Base-by-base conservation (phyloP, 1,140 invertebrate genomes). In the Capitella teleta region DNA sequence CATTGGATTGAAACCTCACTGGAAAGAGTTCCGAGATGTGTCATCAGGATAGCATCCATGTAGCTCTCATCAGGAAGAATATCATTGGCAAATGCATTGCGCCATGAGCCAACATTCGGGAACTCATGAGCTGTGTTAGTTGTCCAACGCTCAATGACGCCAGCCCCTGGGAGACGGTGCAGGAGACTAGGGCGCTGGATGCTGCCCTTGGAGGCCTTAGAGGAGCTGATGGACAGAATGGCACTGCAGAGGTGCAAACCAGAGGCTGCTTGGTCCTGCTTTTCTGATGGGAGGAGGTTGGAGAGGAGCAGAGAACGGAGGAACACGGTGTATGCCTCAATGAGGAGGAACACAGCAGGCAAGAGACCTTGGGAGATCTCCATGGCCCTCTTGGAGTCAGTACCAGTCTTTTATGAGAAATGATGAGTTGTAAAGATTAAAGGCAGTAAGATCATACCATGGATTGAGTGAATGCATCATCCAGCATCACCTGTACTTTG, bases 1-100 rank as follows among this genome's bases (percentile, higher is more conserved):
- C n/a, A n/a, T n/a, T n/a, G n/a, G n/a, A 40, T 18, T 12, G 2
- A 42, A 12, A 6, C 43, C 46, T 48, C 58, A 64, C 62, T 56
- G 41, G 64, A 68, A 12, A 70, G 50, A 21, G 65, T 65, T 77
- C 77, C 54, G 56, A 66, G 51, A 59, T 71, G 63, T 38, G 69
- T 57, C 56, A 59, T 63, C 54, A 64, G 58, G 32, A 69, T 56
- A 30, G 69, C 57, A 55, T 72, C 51, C 82, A 87, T 78, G 53
- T 85, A 86, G 59, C 81, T 86, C 63, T 90, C 86, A 0, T 82
- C 81, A 21, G 86, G 86, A 55, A 89, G 82, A 5, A 86, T 81
- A 62, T 90, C 85, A 56, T 80, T 82, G 16, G 80, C 77, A 62
- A 82, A 85, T 4, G 80, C 79, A 58, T 66, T 74, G 37, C 78